A percentile compares a stretch with the other conserved stretches of the same genome.
Evolutionary conservation across 2,113 vertebrate genomes (phyloP).

Genomic region (Nerophis lumbriciformis): DNA sequence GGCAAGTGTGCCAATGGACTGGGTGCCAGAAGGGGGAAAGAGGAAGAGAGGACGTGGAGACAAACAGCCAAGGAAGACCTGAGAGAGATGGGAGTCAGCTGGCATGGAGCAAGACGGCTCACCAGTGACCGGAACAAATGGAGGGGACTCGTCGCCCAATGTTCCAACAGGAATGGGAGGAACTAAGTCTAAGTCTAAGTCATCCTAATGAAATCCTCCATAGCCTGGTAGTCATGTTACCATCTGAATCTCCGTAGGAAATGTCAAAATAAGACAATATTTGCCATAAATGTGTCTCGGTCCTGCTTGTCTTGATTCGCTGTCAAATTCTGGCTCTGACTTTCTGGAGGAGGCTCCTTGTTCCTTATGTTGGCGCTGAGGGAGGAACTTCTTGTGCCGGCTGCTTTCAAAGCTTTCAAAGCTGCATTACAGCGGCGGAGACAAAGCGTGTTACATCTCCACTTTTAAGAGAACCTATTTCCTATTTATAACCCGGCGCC

Average conservation of each 20-base stretch:
- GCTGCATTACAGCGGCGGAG: slow-evolving; percentile 47
- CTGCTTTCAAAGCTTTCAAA: slow-evolving; percentile 54
- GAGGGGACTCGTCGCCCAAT: too few species aligned
- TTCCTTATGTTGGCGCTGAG: slow-evolving; percentile 48
- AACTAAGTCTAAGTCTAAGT: too few species aligned
- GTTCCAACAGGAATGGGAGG: too few species aligned
- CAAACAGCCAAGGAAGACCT: too few species aligned
- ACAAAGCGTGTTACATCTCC: slow-evolving; percentile 67
- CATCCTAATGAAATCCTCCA: too few species aligned
- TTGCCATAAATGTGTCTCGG: slow-evolving; percentile 31
- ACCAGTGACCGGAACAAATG: too few species aligned
- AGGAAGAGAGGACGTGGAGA: too few species aligned
- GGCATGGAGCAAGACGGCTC: too few species aligned
- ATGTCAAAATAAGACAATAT: slow-evolving; percentile 30
- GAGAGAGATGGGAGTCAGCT: too few species aligned
- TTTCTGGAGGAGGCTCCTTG: slow-evolving; percentile 47
- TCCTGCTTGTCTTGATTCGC: slow-evolving; percentile 44
- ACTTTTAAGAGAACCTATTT: slow-evolving; percentile 67
- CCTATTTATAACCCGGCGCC: slow-evolving; percentile 65
- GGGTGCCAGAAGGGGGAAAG: too few species aligned
- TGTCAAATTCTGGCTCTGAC: slow-evolving; percentile 64
- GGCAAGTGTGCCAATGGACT: too few species aligned
- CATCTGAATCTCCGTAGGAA: neutral
- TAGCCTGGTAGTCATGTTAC: too few species aligned
- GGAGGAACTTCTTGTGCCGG: slow-evolving; percentile 48